These are phyloP conservation scores for Micropterix aruncella DNA, from an alignment of 2,888 invertebrate genomes.

Conservation along the genomic window DNA sequence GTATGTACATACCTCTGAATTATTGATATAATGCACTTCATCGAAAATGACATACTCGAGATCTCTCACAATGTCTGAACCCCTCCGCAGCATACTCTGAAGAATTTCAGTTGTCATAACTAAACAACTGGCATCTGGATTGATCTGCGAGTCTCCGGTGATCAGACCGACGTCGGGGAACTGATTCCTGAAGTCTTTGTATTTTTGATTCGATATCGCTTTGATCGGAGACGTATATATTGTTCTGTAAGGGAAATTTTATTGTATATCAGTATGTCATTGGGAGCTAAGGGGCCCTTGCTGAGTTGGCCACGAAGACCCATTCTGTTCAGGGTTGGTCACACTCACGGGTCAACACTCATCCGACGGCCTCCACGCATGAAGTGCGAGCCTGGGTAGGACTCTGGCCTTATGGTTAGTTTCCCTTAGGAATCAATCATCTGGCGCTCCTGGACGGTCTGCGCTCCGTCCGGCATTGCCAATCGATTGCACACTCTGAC, in stretches of 20 bases:
- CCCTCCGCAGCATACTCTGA: conserved; percentile 91
- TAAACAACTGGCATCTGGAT: conserved; percentile 83
- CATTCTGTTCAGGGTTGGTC: no score
- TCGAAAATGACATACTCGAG: conserved; percentile 98
- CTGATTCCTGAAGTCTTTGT: conserved; percentile 85
- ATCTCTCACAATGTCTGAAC: conserved; percentile 87
- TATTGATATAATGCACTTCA: conserved; percentile 98
- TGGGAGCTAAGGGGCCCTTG: no score
- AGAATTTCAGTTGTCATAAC: conserved; percentile 99
- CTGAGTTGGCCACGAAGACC: no score
- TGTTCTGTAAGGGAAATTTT: conserved; percentile 50
- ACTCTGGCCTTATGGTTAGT: no score
- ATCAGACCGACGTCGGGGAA: conserved; percentile 87
- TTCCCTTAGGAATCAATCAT: no score
- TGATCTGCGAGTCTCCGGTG: conserved; percentile 93
- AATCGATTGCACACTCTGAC: no score
- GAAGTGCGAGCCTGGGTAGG: no score
- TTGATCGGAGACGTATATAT: conserved; percentile 99
- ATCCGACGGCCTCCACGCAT: no score
- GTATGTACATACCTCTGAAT: conserved; percentile 55
- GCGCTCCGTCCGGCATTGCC: no score
- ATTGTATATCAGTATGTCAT: no score
- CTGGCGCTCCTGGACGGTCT: no score
- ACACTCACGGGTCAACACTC: no score
- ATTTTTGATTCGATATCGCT: conserved; percentile 97